These are phyloP conservation scores for Encarsia formosa DNA, from an alignment of 2,888 invertebrate species.

Conservation along the genomic window DNA sequence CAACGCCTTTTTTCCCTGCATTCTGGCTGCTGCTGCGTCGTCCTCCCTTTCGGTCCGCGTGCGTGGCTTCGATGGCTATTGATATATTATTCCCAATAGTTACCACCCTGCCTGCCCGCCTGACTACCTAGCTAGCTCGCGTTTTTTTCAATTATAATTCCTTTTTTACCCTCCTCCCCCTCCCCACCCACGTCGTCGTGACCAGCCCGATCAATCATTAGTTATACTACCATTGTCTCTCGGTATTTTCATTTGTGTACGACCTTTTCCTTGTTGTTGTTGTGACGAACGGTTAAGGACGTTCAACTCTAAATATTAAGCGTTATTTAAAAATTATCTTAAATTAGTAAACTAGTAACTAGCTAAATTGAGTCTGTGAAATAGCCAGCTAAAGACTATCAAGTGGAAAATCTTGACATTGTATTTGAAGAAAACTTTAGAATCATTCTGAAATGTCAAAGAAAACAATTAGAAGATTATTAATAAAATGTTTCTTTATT, in stretches of 20 bases:
- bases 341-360: too few species aligned
- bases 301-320: too few species aligned
- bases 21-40: conserved; percentile 4
- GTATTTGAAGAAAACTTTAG: too few species aligned
- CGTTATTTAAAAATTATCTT: too few species aligned
- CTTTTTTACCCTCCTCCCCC: conserved; percentile 4
- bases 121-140: conserved; percentile 30
- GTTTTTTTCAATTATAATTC: conserved; percentile 10
- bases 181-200: background rate
- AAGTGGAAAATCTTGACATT: too few species aligned
- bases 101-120: conserved; percentile 32
- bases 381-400: too few species aligned
- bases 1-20: conserved; percentile 25
- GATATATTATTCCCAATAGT: conserved; percentile 53
- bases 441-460: too few species aligned
- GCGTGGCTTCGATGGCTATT: conserved; percentile 52
- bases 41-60: conserved; percentile 22
- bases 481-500: too few species aligned
- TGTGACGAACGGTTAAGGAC: too few species aligned
- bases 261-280: too few species aligned
- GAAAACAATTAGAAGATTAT: too few species aligned
- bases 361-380: too few species aligned
- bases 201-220: conserved; percentile 48
- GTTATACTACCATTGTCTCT: conserved; percentile 53
- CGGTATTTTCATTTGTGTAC: conserved; percentile 52